Percentiles rank a stretch among this genome's conserved stretches.
These are phyloP conservation scores for Phoenoteleia sp. DNA, from an alignment of 2,888 invertebrate genomes.

Conservation along the genomic window DNA sequence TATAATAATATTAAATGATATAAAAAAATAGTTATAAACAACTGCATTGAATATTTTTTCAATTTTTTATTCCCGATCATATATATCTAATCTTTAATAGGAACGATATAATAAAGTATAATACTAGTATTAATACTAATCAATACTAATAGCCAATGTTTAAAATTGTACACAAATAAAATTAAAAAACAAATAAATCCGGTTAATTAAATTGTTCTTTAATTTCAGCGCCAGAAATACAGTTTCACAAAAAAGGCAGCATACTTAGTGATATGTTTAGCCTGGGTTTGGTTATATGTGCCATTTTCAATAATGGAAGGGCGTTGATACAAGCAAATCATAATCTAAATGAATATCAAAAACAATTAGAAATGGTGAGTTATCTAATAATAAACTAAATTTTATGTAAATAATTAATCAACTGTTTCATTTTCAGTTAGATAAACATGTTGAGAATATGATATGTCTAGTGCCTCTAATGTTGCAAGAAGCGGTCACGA, in stretches of 20 bases:
- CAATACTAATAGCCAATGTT: no score
- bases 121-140: no score
- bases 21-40: no score
- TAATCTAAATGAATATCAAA: slow-evolving; percentile 95
- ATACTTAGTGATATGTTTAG: slow-evolving; percentile 99
- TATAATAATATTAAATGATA: no score
- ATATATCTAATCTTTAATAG: no score
- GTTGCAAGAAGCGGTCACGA: slow-evolving; percentile 95
- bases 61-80: no score
- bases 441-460: slow-evolving; percentile 90
- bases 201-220: no score
- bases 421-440: slow-evolving; percentile 89
- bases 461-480: slow-evolving; percentile 93
- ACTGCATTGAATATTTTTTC: no score
- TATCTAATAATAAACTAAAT: neutral
- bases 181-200: no score
- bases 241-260: slow-evolving; percentile 93
- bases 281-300: slow-evolving; percentile 97
- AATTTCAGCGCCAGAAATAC: slow-evolving; percentile 96
- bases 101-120: no score
- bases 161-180: no score
- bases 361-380: slow-evolving; percentile 96
- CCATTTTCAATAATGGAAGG: slow-evolving; percentile 96
- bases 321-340: slow-evolving; percentile 97
- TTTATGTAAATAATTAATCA: neutral